Evolutionary conservation across 30 jellyfish, hydroid and myxozoan species (phyloP).

Genomic region (Turritopsis dohrnii): DNA sequence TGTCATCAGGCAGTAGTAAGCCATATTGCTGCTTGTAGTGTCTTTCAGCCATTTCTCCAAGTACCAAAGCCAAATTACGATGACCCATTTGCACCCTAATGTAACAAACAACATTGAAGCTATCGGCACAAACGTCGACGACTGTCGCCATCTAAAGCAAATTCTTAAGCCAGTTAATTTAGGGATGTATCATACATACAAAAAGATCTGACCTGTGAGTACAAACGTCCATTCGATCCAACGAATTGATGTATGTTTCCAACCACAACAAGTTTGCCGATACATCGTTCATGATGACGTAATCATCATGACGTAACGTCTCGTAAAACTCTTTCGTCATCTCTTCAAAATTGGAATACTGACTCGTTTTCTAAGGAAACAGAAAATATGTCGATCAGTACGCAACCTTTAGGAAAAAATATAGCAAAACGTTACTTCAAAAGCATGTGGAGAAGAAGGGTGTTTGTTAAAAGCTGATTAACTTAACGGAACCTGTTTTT

Average conservation of each 20-base stretch:
- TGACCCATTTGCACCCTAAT: conserved; percentile 1
- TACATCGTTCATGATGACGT: conserved; percentile 81
- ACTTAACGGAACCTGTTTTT: conserved; percentile 77
- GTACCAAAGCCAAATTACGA: not conserved
- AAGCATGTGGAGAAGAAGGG: too few relatives aligned
- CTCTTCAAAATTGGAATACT: conserved; percentile 69
- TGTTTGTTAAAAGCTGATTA: too few relatives aligned
- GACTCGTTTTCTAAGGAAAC: conserved; percentile 63
- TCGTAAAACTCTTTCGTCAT: conserved; percentile 56
- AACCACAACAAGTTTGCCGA: conserved; percentile 65
- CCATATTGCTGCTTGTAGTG: conserved; percentile 21
- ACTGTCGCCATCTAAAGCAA: too few relatives aligned
- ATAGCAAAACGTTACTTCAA: too few relatives aligned
- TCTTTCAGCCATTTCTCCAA: conserved; percentile 26
- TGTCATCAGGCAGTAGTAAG: conserved; percentile 14
- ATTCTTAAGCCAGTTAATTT: not conserved
- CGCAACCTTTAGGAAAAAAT: too few relatives aligned
- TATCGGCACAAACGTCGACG: too few relatives aligned
- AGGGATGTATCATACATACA: too few relatives aligned
- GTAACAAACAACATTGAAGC: not conserved
- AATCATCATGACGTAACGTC: conserved; percentile 83
- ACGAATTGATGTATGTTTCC: conserved; percentile 70
- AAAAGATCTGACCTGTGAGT: conserved; percentile 67
- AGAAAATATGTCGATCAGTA: not conserved
- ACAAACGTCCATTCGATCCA: conserved; percentile 60